Evolutionary conservation across 1,140 invertebrate genomes (phyloP).

Genomic region (Micrasema minimum): DNA sequence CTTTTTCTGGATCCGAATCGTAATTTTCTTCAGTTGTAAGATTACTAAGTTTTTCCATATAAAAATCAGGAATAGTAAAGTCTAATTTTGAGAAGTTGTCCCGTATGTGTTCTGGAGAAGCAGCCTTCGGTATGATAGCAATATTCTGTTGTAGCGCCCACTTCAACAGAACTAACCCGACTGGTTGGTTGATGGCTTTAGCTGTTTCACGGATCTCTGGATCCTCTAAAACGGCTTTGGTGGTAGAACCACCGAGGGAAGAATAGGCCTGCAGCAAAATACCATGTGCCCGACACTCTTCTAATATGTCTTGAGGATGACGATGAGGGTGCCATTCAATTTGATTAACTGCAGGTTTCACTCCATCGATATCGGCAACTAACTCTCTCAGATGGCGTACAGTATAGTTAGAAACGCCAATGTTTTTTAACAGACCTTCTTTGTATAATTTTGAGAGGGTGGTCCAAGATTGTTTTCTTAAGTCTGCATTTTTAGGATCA

Average conservation of each 20-base stretch:
- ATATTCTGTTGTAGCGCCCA: slow-evolving; percentile 65
- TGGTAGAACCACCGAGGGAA: slow-evolving; percentile 68
- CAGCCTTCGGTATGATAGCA: slow-evolving; percentile 70
- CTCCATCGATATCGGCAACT: slow-evolving; percentile 67
- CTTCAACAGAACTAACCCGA: slow-evolving; percentile 67
- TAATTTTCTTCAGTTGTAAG: slow-evolving; percentile 60
- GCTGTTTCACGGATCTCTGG: slow-evolving; percentile 60
- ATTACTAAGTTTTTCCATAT: slow-evolving; percentile 61
- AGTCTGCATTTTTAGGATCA: slow-evolving; percentile 66
- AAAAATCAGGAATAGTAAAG: slow-evolving; percentile 60
- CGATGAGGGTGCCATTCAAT: slow-evolving; percentile 74
- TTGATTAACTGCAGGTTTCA: slow-evolving; percentile 78
- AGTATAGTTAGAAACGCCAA: slow-evolving; percentile 89
- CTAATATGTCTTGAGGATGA: slow-evolving; percentile 60
- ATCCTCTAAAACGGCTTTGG: slow-evolving; percentile 39
- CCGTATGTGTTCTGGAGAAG: slow-evolving; percentile 62
- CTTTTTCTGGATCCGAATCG: slow-evolving; percentile 66
- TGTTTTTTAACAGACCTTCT: slow-evolving; percentile 72
- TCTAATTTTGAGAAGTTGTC: slow-evolving; percentile 65
- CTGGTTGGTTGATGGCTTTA: slow-evolving; percentile 59
- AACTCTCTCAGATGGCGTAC: slow-evolving; percentile 79
- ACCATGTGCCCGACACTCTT: slow-evolving; percentile 65
- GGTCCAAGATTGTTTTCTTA: slow-evolving; percentile 75
- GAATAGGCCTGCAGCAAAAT: slow-evolving; percentile 71
- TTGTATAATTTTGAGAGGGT: slow-evolving; percentile 73